Base-by-base conservation (phyloP, 2,113 vertebrate species). In the Malurus melanocephalus region DNA sequence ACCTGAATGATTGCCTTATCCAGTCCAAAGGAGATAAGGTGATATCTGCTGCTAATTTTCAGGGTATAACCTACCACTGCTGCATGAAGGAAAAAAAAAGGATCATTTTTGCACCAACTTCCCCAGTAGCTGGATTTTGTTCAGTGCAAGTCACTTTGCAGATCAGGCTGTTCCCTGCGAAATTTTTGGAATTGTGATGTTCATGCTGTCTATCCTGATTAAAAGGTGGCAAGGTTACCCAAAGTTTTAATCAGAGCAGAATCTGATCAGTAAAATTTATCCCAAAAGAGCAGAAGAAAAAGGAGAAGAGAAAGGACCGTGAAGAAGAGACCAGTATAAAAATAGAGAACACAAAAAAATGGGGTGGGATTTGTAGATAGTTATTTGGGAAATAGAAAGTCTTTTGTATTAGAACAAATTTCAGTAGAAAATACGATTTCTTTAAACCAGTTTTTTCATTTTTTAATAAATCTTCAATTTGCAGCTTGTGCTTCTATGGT, bases 291-390 rank as follows among this genome's bases (percentile, higher is more conserved):
- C 3, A 56, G 53, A 79, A 27, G 17, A 32, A 2, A 59, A 81
- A 79, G 3, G 13, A 80, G 68, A 46, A 53, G 7, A 33, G 28
- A 66, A 77, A 80, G 18, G 4, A 13, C 20, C 40, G 42, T 16
- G 35, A 80, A 60, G 15, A 64, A 74, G 15, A 68, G 16, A 14
- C 3, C 48, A 60, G 62, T 22, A 52, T 4, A 21, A 40, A 55
- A 66, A 61, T 2, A 56, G 5, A 30, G 4, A 61, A 35, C 30
- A 42, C 24, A 52, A 19, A 43, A 77, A 52, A 3, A 13, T 11
- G 9, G 1, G 2, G 1, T 5, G 2, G 11, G 2, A 26, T 53
- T 79, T 69, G 3, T 68, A 53, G 53, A 17, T n/a, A 1, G 3
- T 13, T 46, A 46, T 61, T 65, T 64, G 12, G 20, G 40, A 90